A percentile compares a stretch with the other conserved stretches of the same genome.
Evolutionary conservation across 1,140 invertebrate genomes (phyloP).

Genomic region (Nymphalis io): DNA sequence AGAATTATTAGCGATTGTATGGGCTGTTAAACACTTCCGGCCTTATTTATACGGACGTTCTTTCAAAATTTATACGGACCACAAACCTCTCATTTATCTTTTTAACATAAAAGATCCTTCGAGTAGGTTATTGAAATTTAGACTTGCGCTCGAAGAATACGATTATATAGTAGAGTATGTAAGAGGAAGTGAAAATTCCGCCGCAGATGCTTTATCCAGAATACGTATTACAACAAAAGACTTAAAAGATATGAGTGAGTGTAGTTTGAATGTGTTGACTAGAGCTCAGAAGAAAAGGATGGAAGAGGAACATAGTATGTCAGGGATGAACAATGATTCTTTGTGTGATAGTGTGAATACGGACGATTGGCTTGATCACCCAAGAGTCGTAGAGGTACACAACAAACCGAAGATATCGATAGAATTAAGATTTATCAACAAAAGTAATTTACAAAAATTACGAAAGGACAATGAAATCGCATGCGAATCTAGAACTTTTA

Average conservation of each 20-base stretch:
- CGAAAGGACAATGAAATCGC: constrained; percentile 1
- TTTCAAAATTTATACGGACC: background rate
- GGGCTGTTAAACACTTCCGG: background rate
- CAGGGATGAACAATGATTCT: no score
- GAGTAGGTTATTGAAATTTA: background rate
- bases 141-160: background rate
- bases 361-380: no score
- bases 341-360: no score
- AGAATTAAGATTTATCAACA: constrained; percentile 2
- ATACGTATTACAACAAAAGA: no score
- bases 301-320: no score
- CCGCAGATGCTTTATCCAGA: background rate
- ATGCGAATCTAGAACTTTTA: constrained; percentile 5
- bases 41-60: no score
- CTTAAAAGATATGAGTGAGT: no score
- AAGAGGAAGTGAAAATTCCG: background rate
- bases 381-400: constrained; percentile 1
- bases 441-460: constrained; percentile 6
- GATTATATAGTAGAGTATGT: constrained; percentile 13
- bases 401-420: constrained; percentile 1
- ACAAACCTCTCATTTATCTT: constrained; percentile 6
- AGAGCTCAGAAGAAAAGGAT: no score
- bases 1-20: background rate
- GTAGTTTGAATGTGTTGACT: no score
- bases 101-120: constrained; percentile 2